Percentiles rank a stretch among this genome's conserved stretches.
phyloP scores from a whole-genome alignment of 2,888 invertebrate species.

The Melieria picta region DNA sequence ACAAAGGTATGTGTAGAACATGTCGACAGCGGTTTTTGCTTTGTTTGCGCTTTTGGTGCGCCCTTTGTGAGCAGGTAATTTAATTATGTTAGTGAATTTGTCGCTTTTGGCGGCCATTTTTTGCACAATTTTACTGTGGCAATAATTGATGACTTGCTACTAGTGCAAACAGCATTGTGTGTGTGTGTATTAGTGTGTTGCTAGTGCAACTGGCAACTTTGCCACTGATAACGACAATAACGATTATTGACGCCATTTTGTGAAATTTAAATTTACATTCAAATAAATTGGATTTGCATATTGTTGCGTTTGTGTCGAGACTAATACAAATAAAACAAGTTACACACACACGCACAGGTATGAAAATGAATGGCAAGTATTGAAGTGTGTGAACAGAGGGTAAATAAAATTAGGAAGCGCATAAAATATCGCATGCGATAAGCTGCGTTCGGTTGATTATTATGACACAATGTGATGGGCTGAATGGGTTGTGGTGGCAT shows the following conservation, averaged over 20 bases:
- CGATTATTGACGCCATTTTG: slow-evolving; percentile 30
- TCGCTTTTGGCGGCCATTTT: slow-evolving; percentile 8
- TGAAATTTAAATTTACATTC: slow-evolving; percentile 15
- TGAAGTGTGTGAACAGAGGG: too few species aligned
- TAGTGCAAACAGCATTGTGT: background rate
- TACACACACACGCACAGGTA: too few species aligned
- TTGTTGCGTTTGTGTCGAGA: background rate
- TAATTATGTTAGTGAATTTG: slow-evolving; percentile 25
- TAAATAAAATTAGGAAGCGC: too few species aligned
- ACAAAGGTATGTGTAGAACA: background rate
- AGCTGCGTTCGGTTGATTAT: too few species aligned
- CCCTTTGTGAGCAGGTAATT: slow-evolving; percentile 6
- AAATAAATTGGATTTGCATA: slow-evolving; percentile 26
- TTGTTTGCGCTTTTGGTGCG: background rate
- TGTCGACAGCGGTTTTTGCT: too few species aligned
- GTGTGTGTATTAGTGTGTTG: background rate
- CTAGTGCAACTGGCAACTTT: background rate
- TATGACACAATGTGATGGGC: too few species aligned
- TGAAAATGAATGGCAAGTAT: too few species aligned
- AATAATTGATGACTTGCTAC: background rate
- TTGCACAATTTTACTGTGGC: background rate
- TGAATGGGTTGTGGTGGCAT: background rate
- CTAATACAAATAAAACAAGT: too few species aligned
- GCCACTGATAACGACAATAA: slow-evolving; percentile 3
- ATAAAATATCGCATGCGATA: too few species aligned